Base-by-base conservation (phyloP, 2,888 invertebrate genomes). In the Terebella lapidaria region DNA sequence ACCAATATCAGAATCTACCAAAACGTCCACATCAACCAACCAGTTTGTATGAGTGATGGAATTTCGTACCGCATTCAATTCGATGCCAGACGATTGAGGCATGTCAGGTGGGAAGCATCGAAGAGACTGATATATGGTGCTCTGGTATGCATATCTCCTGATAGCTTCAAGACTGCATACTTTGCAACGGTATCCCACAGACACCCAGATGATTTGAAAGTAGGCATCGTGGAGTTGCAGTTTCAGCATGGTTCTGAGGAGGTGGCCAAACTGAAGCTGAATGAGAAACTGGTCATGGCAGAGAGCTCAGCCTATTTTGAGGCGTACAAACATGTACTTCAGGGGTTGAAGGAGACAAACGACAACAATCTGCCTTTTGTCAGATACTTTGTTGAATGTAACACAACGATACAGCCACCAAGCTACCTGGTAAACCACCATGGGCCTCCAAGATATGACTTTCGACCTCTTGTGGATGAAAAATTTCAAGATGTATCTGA, bases 231-330 rank as follows among this genome's bases (percentile, higher is more conserved):
- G 29, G 59, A 61, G 30, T 59, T 71, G 1, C 69, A 57, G 63
- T 65, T 26, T n/a, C 56, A 58, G 25, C 55, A 62, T n/a, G 57
- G 62, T 26, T 26, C 74, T 79, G 0, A 76, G 81, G 62, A 65
- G 79, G 0, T 85, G 85, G 62, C 71, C 20, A 49, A 54, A 1
- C 26, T n/a, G 22, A 28, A 22, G 27, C 51, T 52, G 18, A 25
- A 49, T 18, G 42, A 35, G 24, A 53, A 35, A 10, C 55, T 47
- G 10, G 35, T 49, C 25, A 88, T 91, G 87, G 84, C 88, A 2
- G 89, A 90, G 74, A 87, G 88, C 59, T 86, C 86, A 58, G 86
- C 88, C 0, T 91, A 87, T 75, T 90, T 90, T 73, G 90, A 90
- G 71, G 89, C 90, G 0, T 91, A 90, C 72, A 84, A 86, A 63